Evolutionary conservation across 2,797 vertebrate species (phyloP).

Genomic region (Lithobates pipiens): DNA sequence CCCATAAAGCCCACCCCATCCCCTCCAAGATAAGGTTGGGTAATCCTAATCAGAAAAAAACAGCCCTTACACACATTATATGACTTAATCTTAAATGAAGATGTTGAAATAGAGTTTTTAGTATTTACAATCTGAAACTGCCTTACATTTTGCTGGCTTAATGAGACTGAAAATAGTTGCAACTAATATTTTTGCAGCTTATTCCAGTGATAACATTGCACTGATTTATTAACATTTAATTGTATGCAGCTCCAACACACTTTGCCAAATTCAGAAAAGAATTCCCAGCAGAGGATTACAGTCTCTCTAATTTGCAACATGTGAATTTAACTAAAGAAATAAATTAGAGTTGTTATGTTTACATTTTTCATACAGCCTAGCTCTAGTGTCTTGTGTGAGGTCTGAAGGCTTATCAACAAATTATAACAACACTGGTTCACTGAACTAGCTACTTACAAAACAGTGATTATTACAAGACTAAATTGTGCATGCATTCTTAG

Average conservation of each 20-base stretch:
- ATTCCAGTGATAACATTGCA: background rate
- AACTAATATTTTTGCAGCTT: too few relatives aligned
- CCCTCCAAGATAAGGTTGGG: too few relatives aligned
- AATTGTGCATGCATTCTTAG: constrained; percentile 3
- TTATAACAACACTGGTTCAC: constrained; percentile 5
- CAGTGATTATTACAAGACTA: constrained; percentile 4
- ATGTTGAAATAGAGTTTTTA: too few relatives aligned
- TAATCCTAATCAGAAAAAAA: too few relatives aligned
- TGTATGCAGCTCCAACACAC: constrained; percentile 16
- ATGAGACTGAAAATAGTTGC: too few relatives aligned
- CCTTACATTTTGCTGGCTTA: too few relatives aligned
- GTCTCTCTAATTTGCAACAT: constrained; percentile 7
- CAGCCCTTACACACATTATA: too few relatives aligned
- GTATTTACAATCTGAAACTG: too few relatives aligned
- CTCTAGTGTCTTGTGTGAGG: background rate
- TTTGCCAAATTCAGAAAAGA: constrained; percentile 6
- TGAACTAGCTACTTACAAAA: background rate
- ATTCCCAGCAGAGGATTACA: constrained; percentile 17
- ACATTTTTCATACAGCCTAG: constrained; percentile 20
- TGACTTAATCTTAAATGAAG: too few relatives aligned
- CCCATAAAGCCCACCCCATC: too few relatives aligned
- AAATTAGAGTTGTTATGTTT: constrained; percentile 24
- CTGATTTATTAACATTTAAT: constrained; percentile 25
- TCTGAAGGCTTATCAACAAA: constrained; percentile 6
- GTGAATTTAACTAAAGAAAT: constrained; percentile 11